phyloP scores from a whole-genome alignment of 1,140 invertebrate genomes.

The Drosophila lini region DNA sequence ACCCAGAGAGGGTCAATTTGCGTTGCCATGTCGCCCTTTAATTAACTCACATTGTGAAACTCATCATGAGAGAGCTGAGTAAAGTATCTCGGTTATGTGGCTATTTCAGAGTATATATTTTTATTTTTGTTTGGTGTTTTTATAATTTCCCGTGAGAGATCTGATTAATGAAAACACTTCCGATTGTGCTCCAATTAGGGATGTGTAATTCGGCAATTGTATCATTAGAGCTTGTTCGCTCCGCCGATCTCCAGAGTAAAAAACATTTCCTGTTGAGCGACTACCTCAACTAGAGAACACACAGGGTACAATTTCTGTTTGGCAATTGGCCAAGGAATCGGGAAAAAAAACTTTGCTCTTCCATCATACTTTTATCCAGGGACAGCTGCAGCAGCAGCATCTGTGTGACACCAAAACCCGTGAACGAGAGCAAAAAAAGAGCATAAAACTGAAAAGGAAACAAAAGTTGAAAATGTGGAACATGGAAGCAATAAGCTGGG shows the following conservation, averaged over 20 bases:
- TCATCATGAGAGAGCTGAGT: constrained; percentile 9
- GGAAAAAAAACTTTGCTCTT: constrained; percentile 19
- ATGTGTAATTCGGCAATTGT: constrained; percentile 16
- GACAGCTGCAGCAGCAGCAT: constrained; percentile 29
- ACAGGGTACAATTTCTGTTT: constrained; percentile 20
- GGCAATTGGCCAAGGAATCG: constrained; percentile 35
- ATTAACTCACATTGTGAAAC: constrained; percentile 38
- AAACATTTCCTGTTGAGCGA: constrained; percentile 25
- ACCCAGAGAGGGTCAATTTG: constrained; percentile 21
- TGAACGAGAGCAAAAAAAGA: background rate
- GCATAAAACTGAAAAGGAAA: constrained; percentile 15
- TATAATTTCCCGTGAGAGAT: constrained; percentile 19
- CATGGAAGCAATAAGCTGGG: constrained; percentile 41
- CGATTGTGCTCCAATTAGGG: constrained; percentile 30
- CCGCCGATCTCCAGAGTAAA: constrained; percentile 18
- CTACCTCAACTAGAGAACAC: constrained; percentile 11
- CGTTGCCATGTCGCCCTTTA: constrained; percentile 34
- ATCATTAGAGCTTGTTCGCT: constrained; percentile 15
- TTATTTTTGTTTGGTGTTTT: constrained; percentile 10
- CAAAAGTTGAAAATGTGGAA: constrained; percentile 40
- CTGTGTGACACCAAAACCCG: constrained; percentile 44
- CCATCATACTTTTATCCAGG: constrained; percentile 40
- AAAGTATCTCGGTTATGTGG: constrained; percentile 1
- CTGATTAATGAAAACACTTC: constrained; percentile 37
- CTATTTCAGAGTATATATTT: background rate